A percentile compares a stretch with the other conserved stretches of the same genome.
phyloP scores from a whole-genome alignment of 2,888 invertebrate genomes.

The Zygothrica quintamaculata region DNA sequence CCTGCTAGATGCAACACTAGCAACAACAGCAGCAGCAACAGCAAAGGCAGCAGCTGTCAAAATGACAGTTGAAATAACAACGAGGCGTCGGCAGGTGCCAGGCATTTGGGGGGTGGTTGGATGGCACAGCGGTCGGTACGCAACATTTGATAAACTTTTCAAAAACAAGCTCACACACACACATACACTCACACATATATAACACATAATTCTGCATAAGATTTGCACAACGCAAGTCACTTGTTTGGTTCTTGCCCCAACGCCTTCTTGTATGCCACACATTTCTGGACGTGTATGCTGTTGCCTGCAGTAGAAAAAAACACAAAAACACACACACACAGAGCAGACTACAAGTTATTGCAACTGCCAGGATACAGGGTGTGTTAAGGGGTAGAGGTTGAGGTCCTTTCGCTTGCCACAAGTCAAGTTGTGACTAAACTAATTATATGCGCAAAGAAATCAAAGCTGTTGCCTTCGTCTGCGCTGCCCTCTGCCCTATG shows the following conservation, averaged over 20 bases:
- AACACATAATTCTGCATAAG: conserved; percentile 13
- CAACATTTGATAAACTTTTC: conserved; percentile 68
- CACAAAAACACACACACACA: conserved; percentile 1
- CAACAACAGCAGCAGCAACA: conserved; percentile 38
- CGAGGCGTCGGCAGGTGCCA: conserved; percentile 43
- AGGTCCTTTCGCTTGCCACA: conserved; percentile 14
- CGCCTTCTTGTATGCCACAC: conserved; percentile 45
- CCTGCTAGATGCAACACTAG: conserved; percentile 45
- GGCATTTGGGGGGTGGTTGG: conserved; percentile 8
- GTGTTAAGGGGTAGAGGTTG: neutral
- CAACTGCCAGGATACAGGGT: conserved; percentile 23
- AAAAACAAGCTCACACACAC: conserved; percentile 15
- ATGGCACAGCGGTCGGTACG: conserved; percentile 34
- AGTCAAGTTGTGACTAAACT: conserved; percentile 69
- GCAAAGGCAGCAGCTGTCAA: conserved; percentile 70
- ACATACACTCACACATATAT: conserved; percentile 1
- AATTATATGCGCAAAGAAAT: conserved; percentile 67
- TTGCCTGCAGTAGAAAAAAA: conserved; percentile 7
- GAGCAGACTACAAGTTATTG: conserved; percentile 34
- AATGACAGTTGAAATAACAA: conserved; percentile 78
- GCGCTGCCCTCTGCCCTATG: neutral
- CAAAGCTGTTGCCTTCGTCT: conserved; percentile 41
- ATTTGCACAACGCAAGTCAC: conserved; percentile 16
- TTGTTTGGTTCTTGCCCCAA: conserved; percentile 28
- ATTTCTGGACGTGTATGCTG: conserved; percentile 52